These are phyloP conservation scores for Serinus canaria DNA, from an alignment of 2,113 vertebrate genomes.

Conservation along the genomic window DNA sequence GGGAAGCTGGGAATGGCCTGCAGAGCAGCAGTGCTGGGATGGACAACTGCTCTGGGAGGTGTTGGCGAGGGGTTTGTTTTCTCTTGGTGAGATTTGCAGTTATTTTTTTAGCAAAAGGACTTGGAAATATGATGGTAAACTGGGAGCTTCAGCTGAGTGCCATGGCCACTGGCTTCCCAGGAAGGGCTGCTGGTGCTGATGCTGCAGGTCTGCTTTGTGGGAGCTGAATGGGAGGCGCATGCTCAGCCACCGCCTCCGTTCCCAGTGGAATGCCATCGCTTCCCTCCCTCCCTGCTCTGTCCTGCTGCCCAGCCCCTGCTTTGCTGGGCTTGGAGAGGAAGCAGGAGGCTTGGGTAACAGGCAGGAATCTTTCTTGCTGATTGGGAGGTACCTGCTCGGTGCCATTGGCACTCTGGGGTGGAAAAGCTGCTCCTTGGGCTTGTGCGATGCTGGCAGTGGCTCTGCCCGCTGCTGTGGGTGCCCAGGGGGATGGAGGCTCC, in stretches of 20 bases:
- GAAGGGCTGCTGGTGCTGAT: not conserved
- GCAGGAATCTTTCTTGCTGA: not conserved
- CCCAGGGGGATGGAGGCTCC: not conserved
- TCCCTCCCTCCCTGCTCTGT: not conserved
- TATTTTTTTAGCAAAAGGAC: not conserved
- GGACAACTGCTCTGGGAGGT: not conserved
- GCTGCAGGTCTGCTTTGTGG: not conserved
- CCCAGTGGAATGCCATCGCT: not conserved
- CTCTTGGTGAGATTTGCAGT: not conserved
- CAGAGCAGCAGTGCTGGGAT: not conserved
- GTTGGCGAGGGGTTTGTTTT: not conserved
- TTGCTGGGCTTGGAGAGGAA: not conserved
- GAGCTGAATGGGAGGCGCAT: conserved; percentile 2
- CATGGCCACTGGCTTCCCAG: not conserved
- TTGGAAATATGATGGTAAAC: not conserved
- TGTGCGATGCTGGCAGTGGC: not conserved
- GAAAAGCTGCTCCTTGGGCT: not conserved
- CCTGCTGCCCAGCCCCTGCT: not conserved
- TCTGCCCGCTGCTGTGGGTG: not conserved
- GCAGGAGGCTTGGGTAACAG: not conserved
- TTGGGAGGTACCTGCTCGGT: not conserved
- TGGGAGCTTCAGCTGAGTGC: not conserved
- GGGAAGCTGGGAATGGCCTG: not conserved
- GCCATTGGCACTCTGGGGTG: fast-evolving
- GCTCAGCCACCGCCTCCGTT: not conserved